A percentile compares a stretch with the other conserved stretches of the same genome.
Evolutionary conservation across 2,113 vertebrate species (phyloP).

Genomic region (Rallus limicola): DNA sequence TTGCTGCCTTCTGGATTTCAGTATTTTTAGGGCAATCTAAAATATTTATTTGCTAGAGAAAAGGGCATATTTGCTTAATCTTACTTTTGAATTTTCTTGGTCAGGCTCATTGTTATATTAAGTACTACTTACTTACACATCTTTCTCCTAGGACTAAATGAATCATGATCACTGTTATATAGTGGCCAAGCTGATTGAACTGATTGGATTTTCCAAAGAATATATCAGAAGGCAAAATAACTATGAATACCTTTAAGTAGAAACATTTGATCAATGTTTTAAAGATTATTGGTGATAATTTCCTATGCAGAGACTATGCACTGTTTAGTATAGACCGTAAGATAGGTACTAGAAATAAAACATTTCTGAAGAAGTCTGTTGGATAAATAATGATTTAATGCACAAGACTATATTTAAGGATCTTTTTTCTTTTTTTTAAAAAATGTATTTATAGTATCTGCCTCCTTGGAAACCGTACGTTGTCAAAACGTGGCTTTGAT

Average conservation of each 20-base stretch:
- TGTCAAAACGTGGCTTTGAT: slow-evolving; percentile 82
- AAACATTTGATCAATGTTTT: neutral
- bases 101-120: neutral
- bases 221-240: neutral
- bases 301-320: neutral
- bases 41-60: neutral
- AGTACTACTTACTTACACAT: neutral
- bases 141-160: neutral
- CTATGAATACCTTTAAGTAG: neutral
- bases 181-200: neutral
- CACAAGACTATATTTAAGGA: neutral
- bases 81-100: neutral
- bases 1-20: neutral
- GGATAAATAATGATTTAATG: neutral
- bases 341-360: neutral
- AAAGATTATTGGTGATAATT: neutral
- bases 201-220: neutral
- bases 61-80: neutral
- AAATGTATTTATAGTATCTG: slow-evolving; percentile 80
- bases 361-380: neutral
- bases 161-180: neutral
- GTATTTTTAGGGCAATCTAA: neutral
- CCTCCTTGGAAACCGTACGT: slow-evolving; percentile 91
- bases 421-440: neutral
- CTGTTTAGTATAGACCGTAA: neutral